These are phyloP conservation scores for Oeneis ivallda DNA, from an alignment of 2,888 invertebrate species.

Conservation along the genomic window DNA sequence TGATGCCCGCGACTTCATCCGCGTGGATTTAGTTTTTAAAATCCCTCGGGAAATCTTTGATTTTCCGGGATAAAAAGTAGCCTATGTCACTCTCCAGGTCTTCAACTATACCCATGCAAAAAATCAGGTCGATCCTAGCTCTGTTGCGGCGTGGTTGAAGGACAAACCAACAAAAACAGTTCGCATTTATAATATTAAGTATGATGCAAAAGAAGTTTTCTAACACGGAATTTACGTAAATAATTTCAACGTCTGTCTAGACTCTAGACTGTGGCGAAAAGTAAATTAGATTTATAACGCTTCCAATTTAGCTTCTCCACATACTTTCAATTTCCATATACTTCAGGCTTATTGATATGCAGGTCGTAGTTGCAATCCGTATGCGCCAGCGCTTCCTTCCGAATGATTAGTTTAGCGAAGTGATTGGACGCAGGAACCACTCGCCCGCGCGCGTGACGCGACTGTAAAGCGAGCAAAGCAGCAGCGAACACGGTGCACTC, in stretches of 20 bases:
- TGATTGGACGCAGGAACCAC: slow-evolving; percentile 68
- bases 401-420: slow-evolving; percentile 73
- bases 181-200: no score
- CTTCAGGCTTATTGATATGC: slow-evolving; percentile 41
- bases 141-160: no score
- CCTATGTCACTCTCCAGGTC: no score
- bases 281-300: slow-evolving; percentile 12
- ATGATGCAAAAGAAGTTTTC: no score
- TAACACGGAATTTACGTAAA: not conserved
- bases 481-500: slow-evolving; percentile 24
- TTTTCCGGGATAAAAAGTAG: no score
- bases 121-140: no score
- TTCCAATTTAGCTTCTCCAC: slow-evolving; percentile 18
- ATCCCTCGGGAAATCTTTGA: no score
- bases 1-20: no score
- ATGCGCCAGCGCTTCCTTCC: slow-evolving; percentile 70
- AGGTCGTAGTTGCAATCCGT: slow-evolving; percentile 51
- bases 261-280: not conserved
- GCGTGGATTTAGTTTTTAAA: no score
- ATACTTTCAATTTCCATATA: slow-evolving; percentile 32
- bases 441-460: slow-evolving; percentile 61
- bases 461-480: slow-evolving; percentile 42
- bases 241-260: not conserved
- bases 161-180: no score
- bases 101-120: no score